Base-by-base conservation (phyloP, 2,113 vertebrate genomes). In the Piprites chloris region DNA sequence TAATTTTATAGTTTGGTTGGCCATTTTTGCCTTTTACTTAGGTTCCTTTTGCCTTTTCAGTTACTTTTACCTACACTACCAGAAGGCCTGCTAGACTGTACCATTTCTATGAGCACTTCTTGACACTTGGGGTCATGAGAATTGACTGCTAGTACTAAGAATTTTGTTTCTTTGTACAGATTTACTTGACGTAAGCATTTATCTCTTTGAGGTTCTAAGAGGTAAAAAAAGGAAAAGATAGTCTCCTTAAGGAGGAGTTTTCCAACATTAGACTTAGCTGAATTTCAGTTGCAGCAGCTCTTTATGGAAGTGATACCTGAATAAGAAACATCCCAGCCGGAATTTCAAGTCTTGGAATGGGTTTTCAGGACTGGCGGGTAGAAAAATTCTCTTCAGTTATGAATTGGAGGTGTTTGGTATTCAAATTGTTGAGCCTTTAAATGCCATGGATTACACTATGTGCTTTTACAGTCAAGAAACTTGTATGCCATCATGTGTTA, bases 331-430 rank as follows among this genome's bases (percentile, higher is more conserved):
- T 17, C 49, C 21, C 15, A 79, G 62, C 62, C 35, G 33, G 78
- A 82, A 55, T 89, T 94, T 76, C 15, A 66, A 39, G 62, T 91
- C 39, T 32, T 20, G 30, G 35, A 61, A 62, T 93, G 19, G 63
- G 85, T 94, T 96, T 96, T 95, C 82, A 86, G 82, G 78, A 72
- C 81, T 90, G 17, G 35, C 0, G 1, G 74, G 75, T 94, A 71
- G 67, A 85, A 87, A 94, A 90, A 82, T 33, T 59, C 3, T 30
- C 24, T 90, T 68, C 58, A 61, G 0, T 84, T 84, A 50, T 52
- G 65, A 90, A 85, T 63, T 76, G 27, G 33, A 85, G 50, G 24
- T 14, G 53, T 74, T 90, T 88, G 19, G 12, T 73, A 62, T 80
- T 87, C 39, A 83, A 19, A 69, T 53, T 2, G 5, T 3, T 8